Percentiles rank a stretch among this genome's conserved stretches.
Conservation (phyloP, 2,888 invertebrate species). For the Aspidiotus rigidus region DNA sequence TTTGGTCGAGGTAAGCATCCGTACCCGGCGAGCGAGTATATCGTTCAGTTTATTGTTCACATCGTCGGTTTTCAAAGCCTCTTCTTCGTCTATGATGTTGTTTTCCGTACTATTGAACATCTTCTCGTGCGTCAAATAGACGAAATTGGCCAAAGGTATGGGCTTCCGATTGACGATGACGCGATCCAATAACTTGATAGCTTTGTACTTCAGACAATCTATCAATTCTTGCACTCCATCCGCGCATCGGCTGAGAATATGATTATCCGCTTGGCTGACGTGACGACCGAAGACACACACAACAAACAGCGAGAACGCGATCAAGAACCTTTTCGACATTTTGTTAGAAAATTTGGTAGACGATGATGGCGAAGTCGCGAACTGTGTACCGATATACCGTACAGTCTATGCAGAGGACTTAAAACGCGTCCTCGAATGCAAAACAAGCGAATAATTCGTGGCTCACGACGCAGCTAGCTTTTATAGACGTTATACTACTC, state of each 20-base stretch:
- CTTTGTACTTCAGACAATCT: constrained; percentile 29
- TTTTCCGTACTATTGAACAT: constrained; percentile 5
- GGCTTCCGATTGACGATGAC: constrained; percentile 24
- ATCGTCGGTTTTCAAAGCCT: constrained; percentile 17
- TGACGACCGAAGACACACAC: constrained; percentile 30
- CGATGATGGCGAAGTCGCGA: not conserved
- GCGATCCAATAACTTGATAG: constrained; percentile 19
- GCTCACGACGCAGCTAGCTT: constrained; percentile 3
- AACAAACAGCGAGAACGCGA: constrained; percentile 10
- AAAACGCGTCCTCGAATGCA: not conserved
- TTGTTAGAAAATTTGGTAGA: not conserved
- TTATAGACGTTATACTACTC: constrained; percentile 17
- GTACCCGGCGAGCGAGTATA: constrained; percentile 18
- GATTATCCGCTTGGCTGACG: constrained; percentile 32
- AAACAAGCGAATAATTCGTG: constrained; percentile 17
- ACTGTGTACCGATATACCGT: not conserved
- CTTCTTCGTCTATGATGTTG: constrained; percentile 15
- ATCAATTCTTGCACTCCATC: constrained; percentile 36
- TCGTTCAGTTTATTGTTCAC: constrained; percentile 29
- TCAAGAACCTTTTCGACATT: constrained; percentile 10
- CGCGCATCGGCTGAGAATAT: constrained; percentile 23
- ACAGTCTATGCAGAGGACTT: not conserved
- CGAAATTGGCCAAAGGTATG: constrained; percentile 23
- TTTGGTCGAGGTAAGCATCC: constrained; percentile 21
- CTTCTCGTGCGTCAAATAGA: constrained; percentile 29